Conservation (phyloP, 2,797 vertebrate species). For the Myotis planiceps region DNA sequence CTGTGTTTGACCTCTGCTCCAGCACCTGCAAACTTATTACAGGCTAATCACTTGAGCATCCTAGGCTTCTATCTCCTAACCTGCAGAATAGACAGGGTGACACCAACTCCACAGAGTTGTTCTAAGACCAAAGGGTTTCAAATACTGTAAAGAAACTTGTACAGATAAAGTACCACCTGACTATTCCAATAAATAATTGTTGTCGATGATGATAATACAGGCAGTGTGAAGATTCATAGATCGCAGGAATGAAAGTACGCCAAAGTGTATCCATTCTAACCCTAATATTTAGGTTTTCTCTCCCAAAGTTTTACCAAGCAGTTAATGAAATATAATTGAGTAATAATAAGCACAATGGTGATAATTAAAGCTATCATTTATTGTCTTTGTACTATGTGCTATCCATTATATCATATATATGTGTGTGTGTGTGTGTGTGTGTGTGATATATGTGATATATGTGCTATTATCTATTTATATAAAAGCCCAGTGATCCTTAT, state of each 20-base stretch:
- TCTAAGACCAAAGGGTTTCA: background rate
- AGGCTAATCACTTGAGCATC: background rate
- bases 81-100: background rate
- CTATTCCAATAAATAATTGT: background rate
- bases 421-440: no score
- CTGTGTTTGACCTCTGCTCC: background rate
- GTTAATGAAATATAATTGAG: background rate
- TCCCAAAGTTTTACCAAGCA: background rate
- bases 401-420: background rate
- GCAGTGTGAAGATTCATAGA: background rate
- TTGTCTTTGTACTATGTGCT: background rate
- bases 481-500: no score
- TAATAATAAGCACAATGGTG: background rate
- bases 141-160: background rate
- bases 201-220: accelerated
- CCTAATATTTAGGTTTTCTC: background rate
- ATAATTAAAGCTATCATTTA: background rate
- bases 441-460: no score
- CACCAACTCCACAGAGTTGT: accelerated
- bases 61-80: background rate
- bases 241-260: no score
- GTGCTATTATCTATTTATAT: no score
- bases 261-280: background rate
- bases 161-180: background rate
- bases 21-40: background rate